phyloP scores from a whole-genome alignment of 1,140 invertebrate species.

The Drosophila chauvacae region DNA sequence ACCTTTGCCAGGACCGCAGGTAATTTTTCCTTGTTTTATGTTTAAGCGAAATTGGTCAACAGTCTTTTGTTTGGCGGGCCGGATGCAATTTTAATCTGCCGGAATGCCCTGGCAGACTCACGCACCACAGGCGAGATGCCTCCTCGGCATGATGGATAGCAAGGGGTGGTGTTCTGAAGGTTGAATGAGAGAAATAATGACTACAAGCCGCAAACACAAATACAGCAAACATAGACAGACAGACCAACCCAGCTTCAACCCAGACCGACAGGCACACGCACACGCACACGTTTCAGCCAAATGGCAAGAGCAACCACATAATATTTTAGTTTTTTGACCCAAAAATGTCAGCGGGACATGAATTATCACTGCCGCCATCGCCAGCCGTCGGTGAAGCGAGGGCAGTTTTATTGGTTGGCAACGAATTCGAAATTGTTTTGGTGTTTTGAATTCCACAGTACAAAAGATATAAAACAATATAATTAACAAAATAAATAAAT shows the following conservation, averaged over 20 bases:
- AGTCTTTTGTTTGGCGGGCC: constrained; percentile 72
- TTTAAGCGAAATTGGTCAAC: constrained; percentile 66
- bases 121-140: constrained; percentile 19
- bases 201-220: constrained; percentile 69
- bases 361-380: constrained; percentile 77
- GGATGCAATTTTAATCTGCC: constrained; percentile 82
- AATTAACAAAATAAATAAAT: neutral
- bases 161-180: constrained; percentile 16
- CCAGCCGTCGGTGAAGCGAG: constrained; percentile 47
- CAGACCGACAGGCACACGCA: constrained; percentile 5
- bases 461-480: neutral
- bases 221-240: constrained; percentile 40
- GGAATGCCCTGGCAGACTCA: constrained; percentile 58
- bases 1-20: constrained; percentile 40
- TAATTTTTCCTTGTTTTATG: constrained; percentile 65
- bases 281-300: constrained; percentile 36
- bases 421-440: neutral
- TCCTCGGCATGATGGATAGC: constrained; percentile 25
- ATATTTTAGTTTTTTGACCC: constrained; percentile 84
- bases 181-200: constrained; percentile 68
- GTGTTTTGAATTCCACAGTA: neutral
- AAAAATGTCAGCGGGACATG: constrained; percentile 82
- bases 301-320: constrained; percentile 61
- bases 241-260: constrained; percentile 7
- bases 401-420: constrained; percentile 17